Base-by-base conservation (phyloP, 2,888 invertebrate species). In the Salticus scenicus region DNA sequence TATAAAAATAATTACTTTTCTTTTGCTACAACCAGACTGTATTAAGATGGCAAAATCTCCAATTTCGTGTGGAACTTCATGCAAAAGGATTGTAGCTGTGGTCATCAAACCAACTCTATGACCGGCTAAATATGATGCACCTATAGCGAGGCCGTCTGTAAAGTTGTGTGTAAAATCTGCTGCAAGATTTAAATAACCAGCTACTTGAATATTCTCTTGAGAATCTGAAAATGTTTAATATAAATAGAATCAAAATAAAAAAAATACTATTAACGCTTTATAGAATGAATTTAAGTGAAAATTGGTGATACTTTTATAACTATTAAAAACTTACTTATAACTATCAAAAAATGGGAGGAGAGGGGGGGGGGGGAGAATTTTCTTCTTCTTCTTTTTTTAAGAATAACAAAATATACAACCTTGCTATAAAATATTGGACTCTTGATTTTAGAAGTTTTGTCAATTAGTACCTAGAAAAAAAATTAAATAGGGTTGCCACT, bases 121-220 rank as follows among this genome's bases (percentile, higher is more conserved):
- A 14, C 98, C 98, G 84, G 97, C 98, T 90, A 98, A 94, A 91
- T 95, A 99, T 0, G 98, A 98, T 0, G 99, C 99, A 72, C 99
- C 99, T 91, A 99, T 99, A 28, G 99, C 99, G 87, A 99, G 92
- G 28, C 99, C 99, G 93, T 99, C 99, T 14, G 99, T 99, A 90
- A 99, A 98, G 92, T 99, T 99, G 91, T 99, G 99, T 17, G 97
- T 95, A 91, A 98, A 98, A 92, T 99, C 99, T 42, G 99, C 99
- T 74, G 97, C 98, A 88, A 99, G 92, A 92, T 99, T 99, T 88
- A 99, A 93, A 91, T 98, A 99, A 1, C 98, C 98, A 42, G 97
- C 94, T 17, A 97, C 95, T 92, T 95, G 94, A 73, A 96, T 94
- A 28, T 89, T 88, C 31, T 71, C 57, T 27, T 79, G 76, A n/a